Conservation (phyloP, 2,888 invertebrate genomes). For the Blastobasis lacticolella region DNA sequence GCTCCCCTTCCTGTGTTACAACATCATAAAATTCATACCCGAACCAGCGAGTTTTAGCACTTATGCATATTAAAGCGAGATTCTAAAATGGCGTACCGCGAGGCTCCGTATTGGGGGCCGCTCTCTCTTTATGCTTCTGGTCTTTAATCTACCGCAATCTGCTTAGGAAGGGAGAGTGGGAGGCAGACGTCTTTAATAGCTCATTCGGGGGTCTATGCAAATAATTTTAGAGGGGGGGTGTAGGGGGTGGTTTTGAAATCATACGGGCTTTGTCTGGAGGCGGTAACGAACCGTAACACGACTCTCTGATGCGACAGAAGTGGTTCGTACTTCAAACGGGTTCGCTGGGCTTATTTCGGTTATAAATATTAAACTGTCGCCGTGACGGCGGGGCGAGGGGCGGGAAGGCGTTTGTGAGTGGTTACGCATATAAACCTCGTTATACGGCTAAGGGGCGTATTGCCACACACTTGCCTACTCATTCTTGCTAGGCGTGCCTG, state of each 20-base stretch:
- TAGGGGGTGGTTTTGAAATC: conserved; percentile 42
- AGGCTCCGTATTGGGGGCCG: conserved; percentile 34
- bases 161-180: conserved; percentile 57
- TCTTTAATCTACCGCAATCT: conserved; percentile 74
- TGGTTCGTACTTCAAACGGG: conserved; percentile 58
- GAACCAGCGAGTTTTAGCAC: conserved; percentile 51
- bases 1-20: conserved; percentile 41
- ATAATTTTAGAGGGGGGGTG: conserved; percentile 57
- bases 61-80: conserved; percentile 52
- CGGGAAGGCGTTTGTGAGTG: conserved; percentile 33
- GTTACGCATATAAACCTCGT: conserved; percentile 54
- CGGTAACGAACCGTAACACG: conserved; percentile 68
- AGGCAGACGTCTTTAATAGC: conserved; percentile 71
- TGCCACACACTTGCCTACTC: conserved; percentile 13
- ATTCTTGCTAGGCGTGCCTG: conserved; percentile 16
- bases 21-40: conserved; percentile 57
- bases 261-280: conserved; percentile 71
- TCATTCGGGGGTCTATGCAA: conserved; percentile 73
- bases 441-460: conserved; percentile 35
- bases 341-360: conserved; percentile 51
- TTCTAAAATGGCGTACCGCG: conserved; percentile 48
- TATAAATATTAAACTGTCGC: conserved; percentile 65
- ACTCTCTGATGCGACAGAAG: conserved; percentile 64
- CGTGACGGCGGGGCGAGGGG: conserved; percentile 30
- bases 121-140: conserved; percentile 62